phyloP scores from a whole-genome alignment of 2,113 vertebrate species.

The Lagopus muta region DNA sequence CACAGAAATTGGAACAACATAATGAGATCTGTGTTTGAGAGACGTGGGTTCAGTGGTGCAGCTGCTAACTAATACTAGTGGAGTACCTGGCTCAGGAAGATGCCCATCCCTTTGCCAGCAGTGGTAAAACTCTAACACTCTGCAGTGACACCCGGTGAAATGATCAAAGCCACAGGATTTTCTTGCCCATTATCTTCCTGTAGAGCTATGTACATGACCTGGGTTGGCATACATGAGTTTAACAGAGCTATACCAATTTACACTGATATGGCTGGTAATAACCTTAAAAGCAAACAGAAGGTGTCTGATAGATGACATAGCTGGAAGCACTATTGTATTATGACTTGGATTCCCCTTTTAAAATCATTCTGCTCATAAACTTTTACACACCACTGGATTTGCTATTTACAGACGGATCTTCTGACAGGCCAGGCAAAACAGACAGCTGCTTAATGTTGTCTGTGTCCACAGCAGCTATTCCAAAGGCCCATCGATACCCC shows the following conservation, averaged over 20 bases:
- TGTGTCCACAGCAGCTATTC: no score
- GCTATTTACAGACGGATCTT: no score
- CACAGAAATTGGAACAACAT: background rate
- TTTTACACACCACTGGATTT: background rate
- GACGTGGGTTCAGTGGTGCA: fast-evolving
- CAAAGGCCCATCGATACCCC: no score
- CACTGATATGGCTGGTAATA: background rate
- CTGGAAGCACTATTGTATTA: background rate
- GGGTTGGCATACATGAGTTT: background rate
- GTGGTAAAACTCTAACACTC: background rate
- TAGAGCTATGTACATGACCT: background rate
- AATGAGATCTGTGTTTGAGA: background rate
- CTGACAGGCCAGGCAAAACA: no score
- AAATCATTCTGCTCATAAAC: background rate
- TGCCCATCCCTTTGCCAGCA: background rate
- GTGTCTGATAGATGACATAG: background rate
- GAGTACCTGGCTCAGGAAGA: background rate
- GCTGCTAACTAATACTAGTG: background rate
- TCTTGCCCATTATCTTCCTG: background rate
- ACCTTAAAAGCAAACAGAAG: background rate
- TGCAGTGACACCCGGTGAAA: background rate
- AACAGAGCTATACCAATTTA: background rate
- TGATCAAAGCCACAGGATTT: background rate
- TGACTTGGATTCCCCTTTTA: background rate
- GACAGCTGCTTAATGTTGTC: no score